phyloP scores from a whole-genome alignment of 1,140 invertebrate genomes.

The Drosophila ficusphila region DNA sequence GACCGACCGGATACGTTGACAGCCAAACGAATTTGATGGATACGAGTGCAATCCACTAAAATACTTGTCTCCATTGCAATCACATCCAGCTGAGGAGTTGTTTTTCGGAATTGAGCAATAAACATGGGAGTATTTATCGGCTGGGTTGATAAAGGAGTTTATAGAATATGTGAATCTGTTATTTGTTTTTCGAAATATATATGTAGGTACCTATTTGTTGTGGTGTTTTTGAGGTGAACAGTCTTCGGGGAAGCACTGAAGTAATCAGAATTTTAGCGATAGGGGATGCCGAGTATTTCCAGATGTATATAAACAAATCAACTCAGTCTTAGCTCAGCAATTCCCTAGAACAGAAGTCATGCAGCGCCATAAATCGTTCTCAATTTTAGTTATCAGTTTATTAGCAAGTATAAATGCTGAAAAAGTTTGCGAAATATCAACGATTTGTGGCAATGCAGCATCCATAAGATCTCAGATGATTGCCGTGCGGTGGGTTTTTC shows the following conservation, averaged over 20 bases:
- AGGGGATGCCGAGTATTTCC: background rate
- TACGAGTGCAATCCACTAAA: slow-evolving; percentile 1
- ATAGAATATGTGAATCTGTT: too few species aligned
- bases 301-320: background rate
- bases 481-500: slow-evolving; percentile 9
- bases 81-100: background rate
- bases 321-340: background rate
- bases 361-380: background rate
- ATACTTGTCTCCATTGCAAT: slow-evolving; percentile 11
- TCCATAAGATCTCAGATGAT: slow-evolving; percentile 38
- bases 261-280: slow-evolving; percentile 3
- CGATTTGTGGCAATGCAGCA: slow-evolving; percentile 29
- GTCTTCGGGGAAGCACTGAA: slow-evolving; percentile 3
- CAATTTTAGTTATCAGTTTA: background rate
- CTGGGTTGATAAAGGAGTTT: background rate
- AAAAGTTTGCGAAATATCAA: slow-evolving; percentile 26
- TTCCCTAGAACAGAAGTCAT: background rate
- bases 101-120: background rate
- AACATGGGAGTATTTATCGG: background rate
- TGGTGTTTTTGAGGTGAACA: background rate
- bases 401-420: background rate
- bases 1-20: slow-evolving; percentile 8
- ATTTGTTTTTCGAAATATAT: too few species aligned
- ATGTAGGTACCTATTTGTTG: background rate
- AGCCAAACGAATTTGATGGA: slow-evolving; percentile 18